These are phyloP conservation scores for Pegoplata infirma DNA, from an alignment of 2,888 invertebrate species.

Conservation along the genomic window DNA sequence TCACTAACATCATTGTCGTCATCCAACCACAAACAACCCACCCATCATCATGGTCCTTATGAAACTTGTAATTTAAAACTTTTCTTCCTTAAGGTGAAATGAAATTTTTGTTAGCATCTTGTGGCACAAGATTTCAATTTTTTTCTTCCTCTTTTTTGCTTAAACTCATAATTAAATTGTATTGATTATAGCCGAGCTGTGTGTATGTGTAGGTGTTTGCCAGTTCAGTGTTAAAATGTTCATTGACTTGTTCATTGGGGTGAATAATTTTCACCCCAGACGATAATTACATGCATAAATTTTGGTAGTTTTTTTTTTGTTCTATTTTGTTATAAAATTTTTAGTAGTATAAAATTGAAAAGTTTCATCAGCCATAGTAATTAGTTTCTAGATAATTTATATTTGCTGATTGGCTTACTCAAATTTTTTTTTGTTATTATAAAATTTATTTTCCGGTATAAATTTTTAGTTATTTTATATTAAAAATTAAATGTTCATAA, in stretches of 20 bases:
- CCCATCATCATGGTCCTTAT: constrained; percentile 25
- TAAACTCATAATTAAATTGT: constrained; percentile 34
- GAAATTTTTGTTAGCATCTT: no score
- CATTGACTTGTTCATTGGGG: constrained; percentile 3
- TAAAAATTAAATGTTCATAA: no score
- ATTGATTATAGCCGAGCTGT: constrained; percentile 14
- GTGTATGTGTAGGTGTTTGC: not conserved
- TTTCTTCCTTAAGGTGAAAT: constrained; percentile 25
- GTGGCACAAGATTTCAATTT: no score
- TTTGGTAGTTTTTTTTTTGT: no score
- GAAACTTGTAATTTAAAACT: constrained; percentile 23
- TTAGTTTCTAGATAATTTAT: constrained; percentile 6
- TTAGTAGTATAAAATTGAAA: constrained; percentile 9
- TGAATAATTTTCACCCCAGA: no score
- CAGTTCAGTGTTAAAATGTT: not conserved
- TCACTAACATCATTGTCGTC: not conserved
- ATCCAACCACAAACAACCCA: not conserved
- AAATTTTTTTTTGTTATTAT: no score
- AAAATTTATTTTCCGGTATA: no score
- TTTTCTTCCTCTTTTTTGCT: not conserved
- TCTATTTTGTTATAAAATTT: no score
- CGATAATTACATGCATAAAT: not conserved
- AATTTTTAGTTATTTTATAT: no score
- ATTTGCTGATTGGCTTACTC: no score
- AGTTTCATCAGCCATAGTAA: not conserved